A percentile compares a stretch with the other conserved stretches of the same genome.
Conservation (phyloP, 1,140 invertebrate species). For the Hyles vespertilio region DNA sequence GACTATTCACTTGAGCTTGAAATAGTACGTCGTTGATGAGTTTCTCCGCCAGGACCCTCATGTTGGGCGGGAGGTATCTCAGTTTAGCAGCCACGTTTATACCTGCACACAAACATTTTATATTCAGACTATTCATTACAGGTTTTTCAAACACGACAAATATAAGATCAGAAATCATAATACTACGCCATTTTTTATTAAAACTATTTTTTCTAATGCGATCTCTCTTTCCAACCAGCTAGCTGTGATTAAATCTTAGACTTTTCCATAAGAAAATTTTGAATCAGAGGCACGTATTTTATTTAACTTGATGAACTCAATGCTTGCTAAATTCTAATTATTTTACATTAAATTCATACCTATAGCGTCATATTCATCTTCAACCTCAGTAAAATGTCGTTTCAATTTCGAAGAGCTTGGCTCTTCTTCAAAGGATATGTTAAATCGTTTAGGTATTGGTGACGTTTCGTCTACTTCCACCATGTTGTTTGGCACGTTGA, state of each 20-base stretch:
- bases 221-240: no score
- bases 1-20: slow-evolving; percentile 62
- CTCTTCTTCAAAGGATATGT: slow-evolving; percentile 31
- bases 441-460: slow-evolving; percentile 23
- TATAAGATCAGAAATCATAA: no score
- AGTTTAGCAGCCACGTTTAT: slow-evolving; percentile 72
- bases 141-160: no score
- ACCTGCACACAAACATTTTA: slow-evolving; percentile 29
- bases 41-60: slow-evolving; percentile 69
- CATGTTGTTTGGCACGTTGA: slow-evolving; percentile 25
- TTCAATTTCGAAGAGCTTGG: slow-evolving; percentile 24
- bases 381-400: slow-evolving; percentile 43
- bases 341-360: slow-evolving; percentile 24
- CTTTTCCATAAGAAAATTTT: no score
- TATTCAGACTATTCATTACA: no score
- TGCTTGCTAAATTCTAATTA: neutral
- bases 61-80: slow-evolving; percentile 53
- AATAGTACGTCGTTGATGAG: slow-evolving; percentile 70
- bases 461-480: slow-evolving; percentile 24
- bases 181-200: no score
- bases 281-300: neutral
- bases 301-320: neutral
- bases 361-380: slow-evolving; percentile 64
- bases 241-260: no score
- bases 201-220: no score